Evolutionary conservation across 2,797 vertebrate genomes (phyloP).

Genomic region (Novumbra hubbsi): DNA sequence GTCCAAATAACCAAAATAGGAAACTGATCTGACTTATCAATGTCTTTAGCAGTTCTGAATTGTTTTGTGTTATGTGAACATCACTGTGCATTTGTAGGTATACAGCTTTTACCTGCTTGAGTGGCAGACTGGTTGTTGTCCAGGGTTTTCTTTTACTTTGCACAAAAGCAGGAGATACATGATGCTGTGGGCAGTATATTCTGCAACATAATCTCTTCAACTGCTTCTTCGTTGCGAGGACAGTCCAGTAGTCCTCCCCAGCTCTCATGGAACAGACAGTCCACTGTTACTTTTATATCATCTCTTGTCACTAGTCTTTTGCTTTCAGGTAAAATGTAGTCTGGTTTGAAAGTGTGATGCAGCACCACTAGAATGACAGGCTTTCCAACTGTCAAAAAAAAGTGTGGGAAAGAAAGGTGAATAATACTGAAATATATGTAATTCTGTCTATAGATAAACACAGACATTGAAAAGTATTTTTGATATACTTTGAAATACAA

Average conservation of each 20-base stretch:
- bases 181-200: neutral
- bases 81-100: no score
- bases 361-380: slow-evolving; percentile 49
- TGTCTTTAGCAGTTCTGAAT: no score
- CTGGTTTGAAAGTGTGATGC: slow-evolving; percentile 46
- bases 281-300: neutral
- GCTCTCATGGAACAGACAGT: slow-evolving; percentile 47
- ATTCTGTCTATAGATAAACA: no score
- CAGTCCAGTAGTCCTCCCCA: slow-evolving; percentile 40
- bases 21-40: no score
- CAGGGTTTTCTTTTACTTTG: no score
- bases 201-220: neutral
- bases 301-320: rapidly evolving
- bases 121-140: no score
- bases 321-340: slow-evolving; percentile 28
- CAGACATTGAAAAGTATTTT: no score
- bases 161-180: neutral
- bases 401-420: neutral
- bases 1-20: no score
- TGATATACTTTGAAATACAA: no score
- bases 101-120: no score
- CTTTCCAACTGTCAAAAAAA: neutral
- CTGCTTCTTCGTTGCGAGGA: neutral
- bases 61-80: no score
- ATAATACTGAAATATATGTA: no score